Evolutionary conservation across 37 sponge, comb jelly and placozoan species (phyloP), one percentile per base, ranked within the genome.

Genomic region (Haliclona indistincta): DNA sequence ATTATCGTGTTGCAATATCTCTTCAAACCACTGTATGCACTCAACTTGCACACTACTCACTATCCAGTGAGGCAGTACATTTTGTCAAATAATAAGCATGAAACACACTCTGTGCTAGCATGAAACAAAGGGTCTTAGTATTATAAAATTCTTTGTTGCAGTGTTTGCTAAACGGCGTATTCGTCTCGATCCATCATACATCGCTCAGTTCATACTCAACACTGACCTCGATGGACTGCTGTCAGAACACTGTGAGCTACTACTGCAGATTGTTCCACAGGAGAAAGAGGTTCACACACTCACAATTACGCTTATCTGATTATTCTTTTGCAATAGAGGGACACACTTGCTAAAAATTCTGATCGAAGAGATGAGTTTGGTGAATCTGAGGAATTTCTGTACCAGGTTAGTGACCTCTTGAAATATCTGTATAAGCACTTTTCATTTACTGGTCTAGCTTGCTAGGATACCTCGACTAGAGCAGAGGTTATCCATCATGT

Each of bases 251-350:
- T 84, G 84, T 81, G 94, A 93, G 23, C 89, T 93, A 25, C 70
- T 93, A 10, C 75, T 93, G 25, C 84, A 86, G 62, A 81, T 86
- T 39, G 82, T 94, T 42, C 91, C 95, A 71, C 79, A 75, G 3
- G 44, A 86, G 55, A 92, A 90, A 8, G 95, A 94, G 81, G 95
- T 80, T n/a, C n/a, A n/a, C n/a, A n/a, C n/a, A n/a, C n/a, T n/a
- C n/a, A n/a, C n/a, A n/a, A n/a, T n/a, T n/a, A n/a, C n/a, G n/a
- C n/a, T 44, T 10, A 6, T 47, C 44, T 30, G 5, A 37, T 41
- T 11, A 58, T 58, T 25, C n/a, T n/a, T n/a, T n/a, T n/a, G n/a
- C n/a, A n/a, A n/a, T n/a, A n/a, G 49, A 61, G 58, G 3, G 75
- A 77, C 5, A n/a, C 22, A n/a, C 66, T 93, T 11, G 73, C 77